Percentiles rank a stretch among this genome's conserved stretches.
phyloP scores from a whole-genome alignment of 1,140 invertebrate genomes.

The Oppia nitens region DNA sequence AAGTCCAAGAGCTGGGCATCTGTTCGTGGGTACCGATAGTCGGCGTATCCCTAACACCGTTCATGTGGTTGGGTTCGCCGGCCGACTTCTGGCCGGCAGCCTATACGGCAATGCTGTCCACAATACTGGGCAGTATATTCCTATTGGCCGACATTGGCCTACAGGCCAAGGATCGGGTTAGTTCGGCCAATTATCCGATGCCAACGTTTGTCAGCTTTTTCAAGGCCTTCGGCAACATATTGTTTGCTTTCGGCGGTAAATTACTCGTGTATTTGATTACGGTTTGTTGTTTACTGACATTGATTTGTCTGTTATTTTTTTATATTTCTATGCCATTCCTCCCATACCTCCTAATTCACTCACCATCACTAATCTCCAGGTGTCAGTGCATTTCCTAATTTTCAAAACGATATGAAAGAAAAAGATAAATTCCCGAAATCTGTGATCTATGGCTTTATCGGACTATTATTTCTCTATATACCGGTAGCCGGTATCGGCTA shows the following conservation, averaged over 20 bases:
- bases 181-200: neutral
- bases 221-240: constrained; percentile 42
- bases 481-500: constrained; percentile 39
- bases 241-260: constrained; percentile 48
- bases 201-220: constrained; percentile 35
- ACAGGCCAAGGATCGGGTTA: neutral
- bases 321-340: too few relatives aligned
- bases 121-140: neutral
- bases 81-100: constrained; percentile 43
- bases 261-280: too few relatives aligned
- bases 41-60: constrained; percentile 38
- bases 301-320: too few relatives aligned
- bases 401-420: constrained; percentile 48
- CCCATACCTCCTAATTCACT: too few relatives aligned
- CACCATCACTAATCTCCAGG: too few relatives aligned
- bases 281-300: too few relatives aligned
- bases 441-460: constrained; percentile 35
- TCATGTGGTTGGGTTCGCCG: constrained; percentile 49
- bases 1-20: constrained; percentile 35
- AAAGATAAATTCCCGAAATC: constrained; percentile 37
- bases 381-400: constrained; percentile 46
- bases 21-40: constrained; percentile 47
- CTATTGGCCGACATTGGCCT: constrained; percentile 6
- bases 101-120: neutral
- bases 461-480: constrained; percentile 38